A percentile compares a stretch with the other conserved stretches of the same genome.
phyloP scores from a whole-genome alignment of 1,140 invertebrate species.

The Gyrodactylus salaris region DNA sequence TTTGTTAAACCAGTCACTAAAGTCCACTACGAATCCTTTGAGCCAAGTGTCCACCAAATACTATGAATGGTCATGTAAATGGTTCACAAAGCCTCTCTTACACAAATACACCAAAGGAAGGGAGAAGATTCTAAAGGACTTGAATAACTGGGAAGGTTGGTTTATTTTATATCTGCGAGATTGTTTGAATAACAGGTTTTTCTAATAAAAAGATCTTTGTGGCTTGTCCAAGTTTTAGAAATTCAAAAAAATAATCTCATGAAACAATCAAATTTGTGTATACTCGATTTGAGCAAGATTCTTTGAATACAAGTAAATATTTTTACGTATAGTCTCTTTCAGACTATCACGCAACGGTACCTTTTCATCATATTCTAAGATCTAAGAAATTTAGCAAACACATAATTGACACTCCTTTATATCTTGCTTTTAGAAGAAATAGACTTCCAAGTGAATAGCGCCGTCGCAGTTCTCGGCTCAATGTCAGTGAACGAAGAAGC shows the following conservation, averaged over 20 bases:
- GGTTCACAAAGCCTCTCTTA: not conserved
- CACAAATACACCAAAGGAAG: not conserved
- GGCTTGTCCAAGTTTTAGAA: no score
- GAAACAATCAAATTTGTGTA: no score
- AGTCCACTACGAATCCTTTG: not conserved
- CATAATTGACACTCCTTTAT: not conserved
- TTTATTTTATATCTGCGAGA: no score
- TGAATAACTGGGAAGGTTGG: not conserved
- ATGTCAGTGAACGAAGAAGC: not conserved
- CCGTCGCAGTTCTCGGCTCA: not conserved
- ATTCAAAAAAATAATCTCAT: no score
- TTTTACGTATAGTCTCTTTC: no score
- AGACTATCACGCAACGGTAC: no score
- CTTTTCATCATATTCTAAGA: no score
- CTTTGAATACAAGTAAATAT: no score
- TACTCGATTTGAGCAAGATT: no score
- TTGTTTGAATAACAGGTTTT: no score
- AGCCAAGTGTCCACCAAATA: not conserved
- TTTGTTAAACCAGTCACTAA: not conserved
- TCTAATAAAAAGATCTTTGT: no score
- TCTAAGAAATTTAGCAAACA: no score
- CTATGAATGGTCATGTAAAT: not conserved
- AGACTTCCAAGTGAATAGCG: not conserved
- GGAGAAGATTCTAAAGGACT: not conserved
- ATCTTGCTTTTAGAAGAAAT: not conserved